Evolutionary conservation across 2,797 vertebrate genomes (phyloP).

Genomic region (Smutsia gigantea): DNA sequence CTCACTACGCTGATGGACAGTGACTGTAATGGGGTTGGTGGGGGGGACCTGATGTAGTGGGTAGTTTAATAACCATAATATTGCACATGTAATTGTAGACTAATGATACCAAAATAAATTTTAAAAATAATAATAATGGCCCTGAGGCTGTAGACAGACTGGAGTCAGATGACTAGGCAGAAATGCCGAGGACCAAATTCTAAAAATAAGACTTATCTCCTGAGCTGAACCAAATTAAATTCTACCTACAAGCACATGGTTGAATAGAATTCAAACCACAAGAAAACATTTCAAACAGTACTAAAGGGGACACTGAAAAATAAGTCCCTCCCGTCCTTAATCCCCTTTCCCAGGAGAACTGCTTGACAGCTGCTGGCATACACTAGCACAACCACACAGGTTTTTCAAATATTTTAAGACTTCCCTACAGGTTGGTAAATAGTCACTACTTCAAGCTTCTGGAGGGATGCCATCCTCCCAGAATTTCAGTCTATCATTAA

Average conservation of each 20-base stretch:
- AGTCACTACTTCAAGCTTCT: background rate
- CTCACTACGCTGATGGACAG: too few species aligned
- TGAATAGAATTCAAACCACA: background rate
- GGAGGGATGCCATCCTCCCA: background rate
- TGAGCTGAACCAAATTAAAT: constrained; percentile 47
- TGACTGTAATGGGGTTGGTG: too few species aligned
- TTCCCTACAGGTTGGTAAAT: background rate
- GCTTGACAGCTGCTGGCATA: background rate
- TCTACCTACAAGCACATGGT: background rate
- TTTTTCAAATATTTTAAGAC: background rate
- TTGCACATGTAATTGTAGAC: too few species aligned
- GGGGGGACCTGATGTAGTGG: too few species aligned
- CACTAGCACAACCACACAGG: accelerated
- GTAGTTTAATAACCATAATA: too few species aligned
- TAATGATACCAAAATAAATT: too few species aligned
- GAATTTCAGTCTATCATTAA: background rate
- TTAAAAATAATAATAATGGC: too few species aligned
- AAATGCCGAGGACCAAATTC: background rate
- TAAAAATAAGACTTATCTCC: background rate
- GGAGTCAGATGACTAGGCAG: background rate
- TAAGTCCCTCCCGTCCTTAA: background rate
- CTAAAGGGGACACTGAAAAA: background rate
- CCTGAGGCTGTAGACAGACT: background rate
- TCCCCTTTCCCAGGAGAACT: background rate
- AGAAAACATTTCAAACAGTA: background rate